Evolutionary conservation across 2,797 vertebrate species (phyloP).

Genomic region (Typhlichthys eigenmanni): DNA sequence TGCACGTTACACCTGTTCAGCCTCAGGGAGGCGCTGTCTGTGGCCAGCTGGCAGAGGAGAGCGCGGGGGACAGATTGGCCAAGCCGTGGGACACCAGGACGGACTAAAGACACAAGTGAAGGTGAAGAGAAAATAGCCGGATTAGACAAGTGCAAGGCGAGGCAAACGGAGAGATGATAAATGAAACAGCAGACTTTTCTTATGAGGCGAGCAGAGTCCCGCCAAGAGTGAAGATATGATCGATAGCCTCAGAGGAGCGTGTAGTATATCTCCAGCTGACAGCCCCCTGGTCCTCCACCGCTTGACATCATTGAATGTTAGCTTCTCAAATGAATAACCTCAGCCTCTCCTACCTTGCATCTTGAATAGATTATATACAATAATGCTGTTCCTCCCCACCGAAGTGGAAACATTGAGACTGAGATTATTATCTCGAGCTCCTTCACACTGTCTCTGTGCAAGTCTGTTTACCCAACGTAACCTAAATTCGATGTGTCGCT

Average conservation of each 20-base stretch:
- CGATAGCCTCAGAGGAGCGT: background rate
- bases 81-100: slow-evolving; percentile 63
- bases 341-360: slow-evolving; percentile 20
- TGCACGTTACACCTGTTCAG: slow-evolving; percentile 72
- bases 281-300: too few species aligned
- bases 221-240: slow-evolving; percentile 19
- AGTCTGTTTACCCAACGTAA: slow-evolving; percentile 33
- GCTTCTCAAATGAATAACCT: slow-evolving; percentile 6
- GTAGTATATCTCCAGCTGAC: background rate
- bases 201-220: slow-evolving; percentile 10
- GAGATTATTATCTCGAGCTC: slow-evolving; percentile 30
- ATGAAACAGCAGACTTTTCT: slow-evolving; percentile 9
- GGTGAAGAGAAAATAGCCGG: slow-evolving; percentile 67
- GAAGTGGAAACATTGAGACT: too few species aligned
- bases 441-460: slow-evolving; percentile 23
- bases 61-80: slow-evolving; percentile 71
- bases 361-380: background rate
- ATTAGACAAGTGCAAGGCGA: slow-evolving; percentile 32
- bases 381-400: too few species aligned
- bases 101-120: slow-evolving; percentile 61
- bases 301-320: too few species aligned
- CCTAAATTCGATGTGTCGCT: slow-evolving; percentile 37
- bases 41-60: slow-evolving; percentile 70
- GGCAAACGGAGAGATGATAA: background rate
- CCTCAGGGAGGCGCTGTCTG: slow-evolving; percentile 66